Percentiles rank a stretch among this genome's conserved stretches.
phyloP scores from a whole-genome alignment of 2,888 invertebrate genomes.

The Tromatobia lineatoria region DNA sequence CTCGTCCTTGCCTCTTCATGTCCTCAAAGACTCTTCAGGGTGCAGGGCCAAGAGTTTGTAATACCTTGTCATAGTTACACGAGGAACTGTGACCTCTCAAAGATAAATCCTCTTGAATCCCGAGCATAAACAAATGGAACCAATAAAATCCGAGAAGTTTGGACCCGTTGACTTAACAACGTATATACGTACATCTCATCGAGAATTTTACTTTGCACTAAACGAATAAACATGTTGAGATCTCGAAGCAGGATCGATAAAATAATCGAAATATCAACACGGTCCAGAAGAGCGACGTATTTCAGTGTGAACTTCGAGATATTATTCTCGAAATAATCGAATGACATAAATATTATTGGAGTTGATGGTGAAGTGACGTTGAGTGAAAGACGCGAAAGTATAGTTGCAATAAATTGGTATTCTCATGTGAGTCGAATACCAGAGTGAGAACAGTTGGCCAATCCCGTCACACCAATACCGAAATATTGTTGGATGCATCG shows the following conservation, averaged over 20 bases:
- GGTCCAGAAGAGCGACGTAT: not conserved
- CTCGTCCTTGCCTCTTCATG: slow-evolving; percentile 10
- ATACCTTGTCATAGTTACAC: slow-evolving; percentile 39
- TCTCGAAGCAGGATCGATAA: slow-evolving; percentile 10
- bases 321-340: slow-evolving; percentile 36
- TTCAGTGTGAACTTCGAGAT: slow-evolving; percentile 12
- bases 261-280: slow-evolving; percentile 34
- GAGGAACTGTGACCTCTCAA: slow-evolving; percentile 11
- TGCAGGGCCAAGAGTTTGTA: slow-evolving; percentile 18
- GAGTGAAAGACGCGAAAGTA: slow-evolving; percentile 75
- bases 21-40: slow-evolving; percentile 23
- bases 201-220: not conserved
- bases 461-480: slow-evolving; percentile 14
- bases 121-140: slow-evolving; percentile 32
- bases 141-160: slow-evolving; percentile 42
- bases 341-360: slow-evolving; percentile 38
- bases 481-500: not conserved
- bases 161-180: not conserved
- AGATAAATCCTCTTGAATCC: slow-evolving; percentile 12
- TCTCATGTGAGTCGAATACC: slow-evolving; percentile 72
- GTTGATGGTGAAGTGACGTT: slow-evolving; percentile 50
- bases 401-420: slow-evolving; percentile 77
- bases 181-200: not conserved
- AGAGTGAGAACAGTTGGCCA: slow-evolving; percentile 29
- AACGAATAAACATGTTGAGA: slow-evolving; percentile 8